Evolutionary conservation across 1,140 invertebrate species (phyloP), one percentile per base, ranked within the genome.

Genomic region (Drosophila prosaltans): DNA sequence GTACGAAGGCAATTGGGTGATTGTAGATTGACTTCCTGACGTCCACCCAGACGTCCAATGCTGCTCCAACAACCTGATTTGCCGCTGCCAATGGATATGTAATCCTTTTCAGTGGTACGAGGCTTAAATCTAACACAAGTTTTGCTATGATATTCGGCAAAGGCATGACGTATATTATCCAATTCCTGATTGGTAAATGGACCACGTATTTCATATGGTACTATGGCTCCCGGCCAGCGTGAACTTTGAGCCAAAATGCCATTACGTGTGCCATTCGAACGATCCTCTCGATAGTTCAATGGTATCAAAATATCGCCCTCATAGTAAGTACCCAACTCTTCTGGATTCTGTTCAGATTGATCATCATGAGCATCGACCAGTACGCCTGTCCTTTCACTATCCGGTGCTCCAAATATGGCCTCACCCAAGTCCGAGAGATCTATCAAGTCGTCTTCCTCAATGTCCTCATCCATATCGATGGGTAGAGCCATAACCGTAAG

Each of bases 61-160:
- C 94, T 95, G 7, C 96, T 96, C 96, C 96, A 97, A 88, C 97
- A 98, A 2, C 97, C 97, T 0, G 94, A 94, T 21, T 94, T 94
- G 2, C 93, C 92, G 59, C 93, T 95, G 0, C 93, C 94, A 43
- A 97, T 95, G 1, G 93, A 91, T 26, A 97, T 92, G 85, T 96
- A 97, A 90, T 97, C 95, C 1, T 41, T 89, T 64, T 96, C 94
- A 0, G 92, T 92, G 0, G 80, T 93, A 72, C 94, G 93, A 0
- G 94, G 94, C 8, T 94, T 94, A 78, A 96, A 97, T 36, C 94
- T 94, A 2, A 97, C 91, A 76, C 96, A 97, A 0, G 96, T 97
- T 57, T 94, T 93, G 24, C 93, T 94, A 76, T 96, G 95, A 81
- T 95, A 96, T 65, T 95, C 94, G 3, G 93, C 93, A 73, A 96